These are phyloP conservation scores for Temnothorax nylanderi DNA, from an alignment of 1,140 invertebrate species.

Conservation along the genomic window DNA sequence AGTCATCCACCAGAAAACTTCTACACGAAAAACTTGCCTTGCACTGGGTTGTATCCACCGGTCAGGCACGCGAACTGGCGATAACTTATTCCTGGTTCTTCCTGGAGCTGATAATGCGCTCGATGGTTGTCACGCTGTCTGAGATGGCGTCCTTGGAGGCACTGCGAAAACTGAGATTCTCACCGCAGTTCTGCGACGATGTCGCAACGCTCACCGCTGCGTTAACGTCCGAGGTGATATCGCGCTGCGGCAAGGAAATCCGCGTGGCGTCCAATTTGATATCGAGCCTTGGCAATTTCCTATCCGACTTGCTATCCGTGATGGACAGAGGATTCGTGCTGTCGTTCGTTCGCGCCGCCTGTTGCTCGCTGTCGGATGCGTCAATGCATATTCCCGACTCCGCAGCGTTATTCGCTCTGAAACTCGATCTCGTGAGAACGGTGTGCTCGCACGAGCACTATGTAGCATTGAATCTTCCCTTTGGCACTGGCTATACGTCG, in stretches of 20 bases:
- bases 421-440: constrained; percentile 96
- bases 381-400: constrained; percentile 91
- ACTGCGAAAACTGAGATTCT: constrained; percentile 93
- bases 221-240: constrained; percentile 92
- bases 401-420: constrained; percentile 87
- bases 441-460: constrained; percentile 98
- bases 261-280: constrained; percentile 92
- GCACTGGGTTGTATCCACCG: constrained; percentile 96
- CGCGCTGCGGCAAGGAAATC: constrained; percentile 89
- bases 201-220: constrained; percentile 92
- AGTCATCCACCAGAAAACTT: constrained; percentile 85
- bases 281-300: constrained; percentile 95
- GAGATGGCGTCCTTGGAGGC: constrained; percentile 90
- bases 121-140: constrained; percentile 95
- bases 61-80: constrained; percentile 92
- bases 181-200: constrained; percentile 96
- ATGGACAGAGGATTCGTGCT: constrained; percentile 95
- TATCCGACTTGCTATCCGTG: constrained; percentile 95
- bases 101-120: constrained; percentile 96
- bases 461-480: constrained; percentile 94
- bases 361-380: constrained; percentile 92
- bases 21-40: constrained; percentile 96
- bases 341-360: constrained; percentile 88
- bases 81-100: constrained; percentile 97
- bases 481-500: constrained; percentile 90